These are phyloP conservation scores for Brachionus rotundiformis DNA, from an alignment of 1,140 invertebrate genomes.

Conservation along the genomic window DNA sequence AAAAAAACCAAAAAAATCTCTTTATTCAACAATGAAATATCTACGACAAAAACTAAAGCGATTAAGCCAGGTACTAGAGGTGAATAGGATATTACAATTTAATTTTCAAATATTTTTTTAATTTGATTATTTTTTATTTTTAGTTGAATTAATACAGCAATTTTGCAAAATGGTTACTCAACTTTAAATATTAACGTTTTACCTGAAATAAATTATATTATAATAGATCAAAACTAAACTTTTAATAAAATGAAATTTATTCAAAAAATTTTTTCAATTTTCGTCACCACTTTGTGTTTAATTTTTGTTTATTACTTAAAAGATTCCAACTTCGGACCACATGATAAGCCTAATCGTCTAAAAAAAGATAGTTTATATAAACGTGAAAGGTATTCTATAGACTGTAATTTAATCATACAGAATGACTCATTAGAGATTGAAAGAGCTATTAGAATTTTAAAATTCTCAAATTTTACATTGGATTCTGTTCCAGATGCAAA, in stretches of 20 bases:
- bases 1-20: no score
- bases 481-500: neutral
- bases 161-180: neutral
- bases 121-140: no score
- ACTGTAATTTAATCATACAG: neutral
- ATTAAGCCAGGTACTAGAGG: no score
- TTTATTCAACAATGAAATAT: no score
- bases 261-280: neutral
- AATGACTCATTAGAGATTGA: constrained; percentile 5
- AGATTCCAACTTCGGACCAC: neutral
- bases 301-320: neutral
- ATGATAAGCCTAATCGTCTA: neutral
- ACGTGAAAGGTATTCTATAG: neutral
- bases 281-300: no score
- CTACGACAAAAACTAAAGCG: no score
- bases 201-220: no score
- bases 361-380: neutral
- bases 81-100: no score
- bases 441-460: neutral
- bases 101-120: no score
- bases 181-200: neutral
- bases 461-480: neutral
- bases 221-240: neutral
- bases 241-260: neutral
- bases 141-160: neutral